Percentiles rank a stretch among this genome's conserved stretches.
Evolutionary conservation across 2,888 invertebrate genomes (phyloP).

Genomic region (Andrena hattorfiana): DNA sequence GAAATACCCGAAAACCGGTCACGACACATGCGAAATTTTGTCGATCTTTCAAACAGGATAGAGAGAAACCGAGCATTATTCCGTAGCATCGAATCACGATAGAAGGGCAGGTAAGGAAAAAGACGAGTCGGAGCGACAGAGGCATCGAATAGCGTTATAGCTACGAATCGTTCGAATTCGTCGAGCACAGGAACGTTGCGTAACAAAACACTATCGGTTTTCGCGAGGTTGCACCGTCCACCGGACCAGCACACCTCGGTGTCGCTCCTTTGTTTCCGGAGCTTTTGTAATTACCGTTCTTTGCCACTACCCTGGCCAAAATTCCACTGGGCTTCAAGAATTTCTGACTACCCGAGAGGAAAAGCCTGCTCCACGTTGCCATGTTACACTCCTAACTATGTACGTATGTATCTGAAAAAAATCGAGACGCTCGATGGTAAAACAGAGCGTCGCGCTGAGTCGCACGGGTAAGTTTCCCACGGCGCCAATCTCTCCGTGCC

Average conservation of each 20-base stretch:
- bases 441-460: neutral
- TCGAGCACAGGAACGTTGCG: constrained; percentile 54
- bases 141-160: no score
- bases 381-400: constrained; percentile 84
- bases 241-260: neutral
- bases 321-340: constrained; percentile 75
- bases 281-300: constrained; percentile 20
- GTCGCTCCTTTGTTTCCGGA: neutral
- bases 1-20: neutral
- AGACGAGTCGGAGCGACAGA: neutral
- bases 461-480: no score
- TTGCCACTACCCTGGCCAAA: constrained; percentile 71
- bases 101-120: no score
- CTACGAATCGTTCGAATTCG: no score
- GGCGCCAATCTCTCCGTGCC: neutral
- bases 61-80: neutral
- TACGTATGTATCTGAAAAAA: neutral
- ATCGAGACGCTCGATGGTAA: neutral
- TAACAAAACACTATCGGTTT: constrained; percentile 61
- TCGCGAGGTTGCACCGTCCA: neutral
- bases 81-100: no score
- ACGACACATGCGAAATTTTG: neutral
- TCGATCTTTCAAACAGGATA: neutral
- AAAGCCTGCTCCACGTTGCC: constrained; percentile 89
- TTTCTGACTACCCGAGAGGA: constrained; percentile 82